Conservation (phyloP, 2,797 vertebrate genomes). For the Tamandua tetradactyla region DNA sequence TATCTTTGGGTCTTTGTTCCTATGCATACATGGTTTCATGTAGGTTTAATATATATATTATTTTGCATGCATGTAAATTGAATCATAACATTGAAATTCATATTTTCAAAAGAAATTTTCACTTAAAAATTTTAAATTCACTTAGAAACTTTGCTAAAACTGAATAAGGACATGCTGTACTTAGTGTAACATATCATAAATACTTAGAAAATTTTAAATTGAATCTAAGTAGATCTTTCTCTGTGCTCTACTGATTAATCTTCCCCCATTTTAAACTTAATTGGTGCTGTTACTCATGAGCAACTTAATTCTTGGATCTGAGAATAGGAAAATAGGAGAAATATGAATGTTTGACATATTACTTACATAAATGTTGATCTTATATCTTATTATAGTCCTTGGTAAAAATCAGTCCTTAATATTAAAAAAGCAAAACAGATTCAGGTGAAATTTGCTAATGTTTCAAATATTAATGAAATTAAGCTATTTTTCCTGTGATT, state of each 20-base stretch:
- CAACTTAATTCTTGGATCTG: neutral
- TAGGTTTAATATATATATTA: neutral
- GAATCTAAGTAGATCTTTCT: conserved; percentile 22
- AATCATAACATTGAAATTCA: neutral
- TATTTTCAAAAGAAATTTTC: conserved; percentile 24
- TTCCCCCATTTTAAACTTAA: neutral
- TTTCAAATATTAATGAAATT: conserved; percentile 67
- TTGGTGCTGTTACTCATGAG: neutral
- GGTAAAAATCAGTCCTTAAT: neutral
- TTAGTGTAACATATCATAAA: neutral
- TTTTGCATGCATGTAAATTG: neutral
- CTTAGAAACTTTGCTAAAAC: neutral
- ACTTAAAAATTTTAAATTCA: conserved; percentile 8
- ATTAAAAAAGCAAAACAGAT: conserved; percentile 21
- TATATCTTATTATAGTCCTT: neutral
- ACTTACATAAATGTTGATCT: neutral
- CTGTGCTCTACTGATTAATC: neutral
- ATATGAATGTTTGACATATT: neutral
- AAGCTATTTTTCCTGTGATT: conserved; percentile 70
- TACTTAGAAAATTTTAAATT: neutral
- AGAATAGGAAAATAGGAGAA: conserved; percentile 14
- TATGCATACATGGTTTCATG: neutral
- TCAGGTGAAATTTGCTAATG: conserved; percentile 56
- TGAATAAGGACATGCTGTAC: neutral
- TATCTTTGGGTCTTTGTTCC: neutral